Conservation (phyloP, 2,888 invertebrate species). For the Calameuta filiformis region DNA sequence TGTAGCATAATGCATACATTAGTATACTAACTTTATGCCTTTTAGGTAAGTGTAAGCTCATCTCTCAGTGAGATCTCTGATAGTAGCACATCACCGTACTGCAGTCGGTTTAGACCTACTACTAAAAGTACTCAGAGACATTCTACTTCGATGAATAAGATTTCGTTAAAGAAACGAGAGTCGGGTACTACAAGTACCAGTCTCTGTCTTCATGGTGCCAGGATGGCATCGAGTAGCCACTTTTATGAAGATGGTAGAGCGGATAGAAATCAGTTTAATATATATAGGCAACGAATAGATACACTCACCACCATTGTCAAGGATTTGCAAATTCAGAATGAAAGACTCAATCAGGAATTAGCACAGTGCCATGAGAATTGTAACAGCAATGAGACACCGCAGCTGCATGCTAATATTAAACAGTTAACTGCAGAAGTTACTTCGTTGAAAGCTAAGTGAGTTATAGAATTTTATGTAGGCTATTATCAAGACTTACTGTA, state of each 20-base stretch:
- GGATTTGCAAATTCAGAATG: constrained; percentile 41
- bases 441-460: constrained; percentile 37
- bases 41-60: constrained; percentile 40
- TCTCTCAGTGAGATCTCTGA: constrained; percentile 45
- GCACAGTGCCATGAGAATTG: constrained; percentile 15
- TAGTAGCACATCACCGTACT: constrained; percentile 17
- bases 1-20: background rate
- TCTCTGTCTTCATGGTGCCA: constrained; percentile 19
- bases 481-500: background rate
- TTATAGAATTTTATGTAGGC: background rate
- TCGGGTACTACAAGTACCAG: constrained; percentile 25
- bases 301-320: constrained; percentile 30
- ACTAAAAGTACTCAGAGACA: constrained; percentile 21
- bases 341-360: constrained; percentile 28
- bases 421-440: constrained; percentile 35
- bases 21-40: background rate
- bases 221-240: background rate
- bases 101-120: constrained; percentile 12
- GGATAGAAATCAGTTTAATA: constrained; percentile 22
- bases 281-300: constrained; percentile 32
- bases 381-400: constrained; percentile 19
- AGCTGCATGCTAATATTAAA: constrained; percentile 28
- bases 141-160: constrained; percentile 17
- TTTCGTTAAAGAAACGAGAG: constrained; percentile 17
- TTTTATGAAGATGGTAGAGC: constrained; percentile 7